Percentiles rank a stretch among this genome's conserved stretches.
phyloP scores from a whole-genome alignment of 2,888 invertebrate genomes.

The Hyppa rectilinea region DNA sequence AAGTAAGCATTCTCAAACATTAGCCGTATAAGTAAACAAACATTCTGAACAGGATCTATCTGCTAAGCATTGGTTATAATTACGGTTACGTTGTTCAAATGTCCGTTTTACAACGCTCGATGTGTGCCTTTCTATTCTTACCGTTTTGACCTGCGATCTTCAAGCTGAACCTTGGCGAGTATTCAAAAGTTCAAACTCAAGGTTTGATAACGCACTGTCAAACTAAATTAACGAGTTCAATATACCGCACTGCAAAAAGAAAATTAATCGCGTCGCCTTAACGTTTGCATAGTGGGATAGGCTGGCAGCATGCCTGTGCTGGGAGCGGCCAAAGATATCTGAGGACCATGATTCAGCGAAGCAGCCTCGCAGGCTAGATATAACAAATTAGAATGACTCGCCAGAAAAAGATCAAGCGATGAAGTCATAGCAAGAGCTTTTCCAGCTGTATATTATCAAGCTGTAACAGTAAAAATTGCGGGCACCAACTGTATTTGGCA shows the following conservation, averaged over 20 bases:
- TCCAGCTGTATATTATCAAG: conserved; percentile 12
- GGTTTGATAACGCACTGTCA: conserved; percentile 40
- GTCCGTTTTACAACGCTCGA: conserved; percentile 12
- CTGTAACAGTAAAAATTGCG: conserved; percentile 10
- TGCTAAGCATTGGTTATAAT: conserved; percentile 33
- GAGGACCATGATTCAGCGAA: conserved; percentile 51
- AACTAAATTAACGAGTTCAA: conserved; percentile 25
- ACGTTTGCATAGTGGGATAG: conserved; percentile 24
- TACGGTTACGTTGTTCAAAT: conserved; percentile 32
- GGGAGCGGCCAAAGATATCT: conserved; percentile 47
- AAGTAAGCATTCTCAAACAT: conserved; percentile 50
- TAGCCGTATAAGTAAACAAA: conserved; percentile 35
- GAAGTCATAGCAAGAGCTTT: conserved; percentile 14
- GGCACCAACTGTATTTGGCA: conserved; percentile 36
- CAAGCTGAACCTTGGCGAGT: conserved; percentile 44
- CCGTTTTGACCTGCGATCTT: conserved; percentile 43
- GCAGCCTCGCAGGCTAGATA: conserved; percentile 34
- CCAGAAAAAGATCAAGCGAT: conserved; percentile 39
- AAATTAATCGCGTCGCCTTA: conserved; percentile 26
- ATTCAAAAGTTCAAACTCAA: conserved; percentile 63
- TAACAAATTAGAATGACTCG: conserved; percentile 38
- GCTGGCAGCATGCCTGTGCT: conserved; percentile 51
- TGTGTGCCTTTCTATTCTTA: conserved; percentile 42
- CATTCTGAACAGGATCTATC: conserved; percentile 28
- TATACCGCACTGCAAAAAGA: conserved; percentile 18